Conservation (phyloP, 2,113 vertebrate genomes). For the Thunnus maccoyii region DNA sequence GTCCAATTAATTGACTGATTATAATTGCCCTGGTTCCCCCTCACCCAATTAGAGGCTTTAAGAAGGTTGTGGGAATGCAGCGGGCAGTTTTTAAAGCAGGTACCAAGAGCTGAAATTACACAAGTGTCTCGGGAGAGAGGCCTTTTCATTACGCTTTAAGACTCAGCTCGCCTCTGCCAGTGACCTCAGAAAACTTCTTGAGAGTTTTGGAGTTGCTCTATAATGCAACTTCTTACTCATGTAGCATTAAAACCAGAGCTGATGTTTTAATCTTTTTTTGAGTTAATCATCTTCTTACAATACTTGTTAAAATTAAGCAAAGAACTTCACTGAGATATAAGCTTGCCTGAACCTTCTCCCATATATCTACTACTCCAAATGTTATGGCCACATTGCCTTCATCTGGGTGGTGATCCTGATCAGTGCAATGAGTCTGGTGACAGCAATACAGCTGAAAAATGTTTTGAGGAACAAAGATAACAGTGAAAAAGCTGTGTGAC, state of each 20-base stretch:
- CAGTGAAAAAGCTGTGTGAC: neutral
- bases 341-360: too few relatives aligned
- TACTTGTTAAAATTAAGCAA: neutral
- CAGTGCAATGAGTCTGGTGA: neutral
- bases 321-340: neutral
- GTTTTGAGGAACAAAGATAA: neutral
- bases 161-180: slow-evolving; percentile 35
- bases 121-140: slow-evolving; percentile 65
- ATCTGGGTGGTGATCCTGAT: neutral
- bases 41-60: slow-evolving; percentile 77
- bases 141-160: slow-evolving; percentile 75
- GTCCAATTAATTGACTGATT: slow-evolving; percentile 80
- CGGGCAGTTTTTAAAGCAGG: slow-evolving; percentile 67
- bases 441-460: neutral
- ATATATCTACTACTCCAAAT: too few relatives aligned
- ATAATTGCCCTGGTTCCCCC: slow-evolving; percentile 77
- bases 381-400: neutral
- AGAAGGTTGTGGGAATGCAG: slow-evolving; percentile 61
- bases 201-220: slow-evolving; percentile 35
- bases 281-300: neutral
- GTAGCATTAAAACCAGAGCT: neutral
- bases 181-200: slow-evolving; percentile 64
- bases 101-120: slow-evolving; percentile 70
- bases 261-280: neutral
- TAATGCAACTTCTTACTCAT: slow-evolving; percentile 9